Percentiles rank a stretch among this genome's conserved stretches.
phyloP scores from a whole-genome alignment of 2,113 vertebrate genomes.

The Polyodon spathula region DNA sequence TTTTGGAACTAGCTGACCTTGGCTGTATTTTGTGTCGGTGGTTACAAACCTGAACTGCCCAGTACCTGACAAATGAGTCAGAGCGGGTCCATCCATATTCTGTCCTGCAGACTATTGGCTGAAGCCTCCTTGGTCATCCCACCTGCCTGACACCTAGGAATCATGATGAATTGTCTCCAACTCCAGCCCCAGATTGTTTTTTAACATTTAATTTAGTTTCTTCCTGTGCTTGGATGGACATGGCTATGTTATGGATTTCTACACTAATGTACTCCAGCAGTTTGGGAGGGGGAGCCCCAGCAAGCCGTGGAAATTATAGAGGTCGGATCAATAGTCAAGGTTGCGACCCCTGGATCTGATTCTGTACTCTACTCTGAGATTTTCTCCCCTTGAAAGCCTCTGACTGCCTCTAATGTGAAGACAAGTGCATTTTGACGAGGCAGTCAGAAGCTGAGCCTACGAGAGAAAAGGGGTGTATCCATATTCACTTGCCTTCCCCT shows the following conservation, averaged over 20 bases:
- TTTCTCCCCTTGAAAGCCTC: conserved; percentile 54
- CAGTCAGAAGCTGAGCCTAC: background rate
- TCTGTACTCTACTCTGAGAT: conserved; percentile 61
- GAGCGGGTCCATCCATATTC: conserved; percentile 53
- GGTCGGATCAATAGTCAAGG: conserved; percentile 95
- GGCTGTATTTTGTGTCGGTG: conserved; percentile 49
- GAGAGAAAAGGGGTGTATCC: conserved; percentile 23
- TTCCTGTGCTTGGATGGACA: conserved; percentile 99
- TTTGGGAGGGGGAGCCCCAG: conserved; percentile 74
- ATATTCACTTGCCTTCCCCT: conserved; percentile 28
- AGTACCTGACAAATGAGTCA: conserved; percentile 64
- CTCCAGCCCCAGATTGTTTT: conserved; percentile 95
- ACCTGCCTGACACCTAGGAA: conserved; percentile 76
- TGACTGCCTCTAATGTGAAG: conserved; percentile 46
- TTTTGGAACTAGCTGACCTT: conserved; percentile 68
- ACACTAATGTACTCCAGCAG: conserved; percentile 97
- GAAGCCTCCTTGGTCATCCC: conserved; percentile 65
- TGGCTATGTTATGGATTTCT: conserved; percentile 95
- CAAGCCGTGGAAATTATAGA: conserved; percentile 95
- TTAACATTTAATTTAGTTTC: conserved; percentile 99
- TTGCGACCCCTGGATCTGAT: conserved; percentile 67
- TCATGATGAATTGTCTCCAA: conserved; percentile 97
- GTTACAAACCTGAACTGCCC: conserved; percentile 60
- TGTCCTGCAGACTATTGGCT: conserved; percentile 60
- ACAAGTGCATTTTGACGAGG: conserved; percentile 41